Conservation (phyloP, 2,888 invertebrate species). For the Noctua janthe region DNA sequence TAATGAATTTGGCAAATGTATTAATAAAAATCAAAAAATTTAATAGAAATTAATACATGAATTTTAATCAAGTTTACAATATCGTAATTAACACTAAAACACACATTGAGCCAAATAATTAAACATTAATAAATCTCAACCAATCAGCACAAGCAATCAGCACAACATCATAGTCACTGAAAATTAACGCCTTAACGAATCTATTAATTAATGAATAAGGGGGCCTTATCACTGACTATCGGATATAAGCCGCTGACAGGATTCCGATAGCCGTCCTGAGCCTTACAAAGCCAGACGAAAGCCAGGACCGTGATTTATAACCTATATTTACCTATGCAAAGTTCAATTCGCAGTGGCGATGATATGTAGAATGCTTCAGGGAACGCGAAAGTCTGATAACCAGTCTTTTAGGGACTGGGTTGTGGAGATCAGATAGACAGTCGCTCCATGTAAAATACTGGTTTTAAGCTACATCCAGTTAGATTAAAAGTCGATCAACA, state of each 20-base stretch:
- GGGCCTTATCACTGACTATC: neutral
- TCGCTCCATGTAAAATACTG: neutral
- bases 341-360: neutral
- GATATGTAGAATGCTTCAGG: neutral
- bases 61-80: no score
- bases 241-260: constrained; percentile 21
- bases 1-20: no score
- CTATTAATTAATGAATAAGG: constrained; percentile 27
- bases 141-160: no score
- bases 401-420: neutral
- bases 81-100: no score
- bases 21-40: no score
- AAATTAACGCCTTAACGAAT: neutral
- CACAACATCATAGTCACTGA: neutral
- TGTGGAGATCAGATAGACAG: neutral
- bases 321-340: neutral
- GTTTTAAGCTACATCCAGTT: neutral
- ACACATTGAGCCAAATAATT: no score
- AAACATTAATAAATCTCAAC: no score
- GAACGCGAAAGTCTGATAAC: no score
- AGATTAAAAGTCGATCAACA: neutral
- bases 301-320: constrained; percentile 30
- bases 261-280: constrained; percentile 12
- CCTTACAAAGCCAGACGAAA: constrained; percentile 10
- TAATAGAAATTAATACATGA: no score